These are phyloP conservation scores for Thumatha senex DNA, from an alignment of 2,888 invertebrate genomes.

Conservation along the genomic window DNA sequence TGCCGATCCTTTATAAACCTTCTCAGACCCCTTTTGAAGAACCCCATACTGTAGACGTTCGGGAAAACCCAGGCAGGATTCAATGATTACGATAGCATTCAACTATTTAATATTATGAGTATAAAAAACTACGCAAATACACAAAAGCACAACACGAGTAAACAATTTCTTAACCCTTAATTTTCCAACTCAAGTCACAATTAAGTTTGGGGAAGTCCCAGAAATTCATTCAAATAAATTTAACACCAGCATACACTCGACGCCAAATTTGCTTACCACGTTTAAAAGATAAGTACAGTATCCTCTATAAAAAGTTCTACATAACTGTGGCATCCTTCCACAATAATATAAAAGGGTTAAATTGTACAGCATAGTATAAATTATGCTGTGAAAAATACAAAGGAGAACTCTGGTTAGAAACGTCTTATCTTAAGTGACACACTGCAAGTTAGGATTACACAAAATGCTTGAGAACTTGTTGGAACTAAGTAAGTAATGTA, in stretches of 20 bases:
- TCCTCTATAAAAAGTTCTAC: slow-evolving; percentile 9
- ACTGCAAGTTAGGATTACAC: not conserved
- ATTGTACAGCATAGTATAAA: slow-evolving; percentile 41
- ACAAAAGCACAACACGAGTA: not conserved
- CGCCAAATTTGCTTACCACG: not conserved
- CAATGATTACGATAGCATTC: too few relatives aligned
- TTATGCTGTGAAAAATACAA: slow-evolving; percentile 45
- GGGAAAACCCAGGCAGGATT: too few relatives aligned
- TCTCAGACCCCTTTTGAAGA: too few relatives aligned
- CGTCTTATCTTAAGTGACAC: slow-evolving; percentile 30
- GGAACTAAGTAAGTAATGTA: not conserved
- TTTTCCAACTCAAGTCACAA: not conserved
- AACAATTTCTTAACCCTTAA: not conserved
- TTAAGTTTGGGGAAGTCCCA: not conserved
- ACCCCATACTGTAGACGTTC: too few relatives aligned
- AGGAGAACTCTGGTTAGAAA: slow-evolving; percentile 23
- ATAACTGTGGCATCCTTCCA: slow-evolving; percentile 20
- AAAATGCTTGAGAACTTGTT: not conserved
- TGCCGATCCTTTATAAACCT: too few relatives aligned
- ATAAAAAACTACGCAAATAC: too few relatives aligned
- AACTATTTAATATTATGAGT: too few relatives aligned
- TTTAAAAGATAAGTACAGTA: slow-evolving; percentile 12
- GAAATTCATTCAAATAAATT: not conserved
- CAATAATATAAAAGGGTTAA: slow-evolving; percentile 35
- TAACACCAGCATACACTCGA: not conserved